These are phyloP conservation scores for Pseudomyrmex concolor DNA, from an alignment of 1,140 invertebrate genomes.

Conservation along the genomic window DNA sequence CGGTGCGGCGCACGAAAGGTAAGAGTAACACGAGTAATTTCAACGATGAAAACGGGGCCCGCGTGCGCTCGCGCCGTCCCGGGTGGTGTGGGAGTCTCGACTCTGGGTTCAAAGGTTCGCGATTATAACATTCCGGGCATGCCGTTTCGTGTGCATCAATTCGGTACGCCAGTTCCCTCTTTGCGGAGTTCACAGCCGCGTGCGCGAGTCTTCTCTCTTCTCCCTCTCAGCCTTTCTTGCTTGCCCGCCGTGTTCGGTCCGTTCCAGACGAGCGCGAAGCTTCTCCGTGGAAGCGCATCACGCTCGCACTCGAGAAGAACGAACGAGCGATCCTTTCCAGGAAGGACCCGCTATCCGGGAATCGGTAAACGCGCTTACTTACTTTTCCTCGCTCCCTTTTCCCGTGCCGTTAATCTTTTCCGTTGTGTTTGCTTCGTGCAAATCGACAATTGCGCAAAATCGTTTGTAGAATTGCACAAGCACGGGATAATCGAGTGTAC, in stretches of 20 bases:
- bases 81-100: constrained; percentile 83
- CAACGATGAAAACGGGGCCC: constrained; percentile 77
- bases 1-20: constrained; percentile 62
- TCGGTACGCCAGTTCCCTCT: constrained; percentile 84
- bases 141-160: constrained; percentile 85
- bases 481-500: not conserved
- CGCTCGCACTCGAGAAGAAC: constrained; percentile 44
- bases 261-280: constrained; percentile 75
- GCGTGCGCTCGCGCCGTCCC: constrained; percentile 65
- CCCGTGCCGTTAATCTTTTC: constrained; percentile 27
- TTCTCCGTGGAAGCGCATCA: constrained; percentile 61
- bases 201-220: constrained; percentile 59
- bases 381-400: constrained; percentile 69
- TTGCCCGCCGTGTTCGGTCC: constrained; percentile 61
- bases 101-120: constrained; percentile 84
- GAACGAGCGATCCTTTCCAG: constrained; percentile 67
- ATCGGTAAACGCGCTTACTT: constrained; percentile 68
- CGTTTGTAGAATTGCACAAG: constrained; percentile 36
- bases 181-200: constrained; percentile 77
- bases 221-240: constrained; percentile 2
- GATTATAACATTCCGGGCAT: constrained; percentile 85
- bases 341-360: constrained; percentile 68
- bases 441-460: constrained; percentile 42
- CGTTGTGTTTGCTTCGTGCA: constrained; percentile 19
- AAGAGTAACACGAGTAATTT: constrained; percentile 76